phyloP scores from a whole-genome alignment of 1,140 invertebrate species.

The Leptoteleia sp. region DNA sequence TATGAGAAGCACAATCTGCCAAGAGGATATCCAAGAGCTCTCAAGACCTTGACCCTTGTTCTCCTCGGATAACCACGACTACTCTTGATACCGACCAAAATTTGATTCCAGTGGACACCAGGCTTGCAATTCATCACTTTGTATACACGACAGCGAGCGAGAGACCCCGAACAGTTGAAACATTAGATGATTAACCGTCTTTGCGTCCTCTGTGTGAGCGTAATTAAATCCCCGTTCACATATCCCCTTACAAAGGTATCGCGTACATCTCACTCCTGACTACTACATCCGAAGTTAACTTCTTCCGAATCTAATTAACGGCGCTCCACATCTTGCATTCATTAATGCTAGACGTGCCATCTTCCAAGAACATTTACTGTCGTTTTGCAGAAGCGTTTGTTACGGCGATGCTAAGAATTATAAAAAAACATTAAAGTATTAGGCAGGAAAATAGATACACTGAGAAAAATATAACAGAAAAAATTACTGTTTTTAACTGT shows the following conservation, averaged over 20 bases:
- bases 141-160: conserved; percentile 11
- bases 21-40: conserved; percentile 71
- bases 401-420: too few relatives aligned
- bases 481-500: too few relatives aligned
- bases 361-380: conserved; percentile 27
- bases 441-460: too few relatives aligned
- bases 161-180: conserved; percentile 11
- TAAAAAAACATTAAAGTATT: too few relatives aligned
- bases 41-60: conserved; percentile 70
- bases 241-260: conserved; percentile 40
- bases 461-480: too few relatives aligned
- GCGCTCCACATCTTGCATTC: conserved; percentile 37
- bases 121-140: conserved; percentile 45
- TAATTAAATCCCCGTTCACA: conserved; percentile 45
- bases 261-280: conserved; percentile 8
- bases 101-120: conserved; percentile 65
- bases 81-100: conserved; percentile 62
- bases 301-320: conserved; percentile 49
- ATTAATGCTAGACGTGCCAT: conserved; percentile 45
- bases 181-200: conserved; percentile 47
- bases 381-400: conserved; percentile 3
- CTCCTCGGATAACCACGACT: conserved; percentile 67
- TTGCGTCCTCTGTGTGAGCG: neutral
- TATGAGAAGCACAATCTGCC: conserved; percentile 70
- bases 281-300: conserved; percentile 43